Evolutionary conservation across 2,888 invertebrate genomes (phyloP).

Genomic region (Melinopterus prodromus): DNA sequence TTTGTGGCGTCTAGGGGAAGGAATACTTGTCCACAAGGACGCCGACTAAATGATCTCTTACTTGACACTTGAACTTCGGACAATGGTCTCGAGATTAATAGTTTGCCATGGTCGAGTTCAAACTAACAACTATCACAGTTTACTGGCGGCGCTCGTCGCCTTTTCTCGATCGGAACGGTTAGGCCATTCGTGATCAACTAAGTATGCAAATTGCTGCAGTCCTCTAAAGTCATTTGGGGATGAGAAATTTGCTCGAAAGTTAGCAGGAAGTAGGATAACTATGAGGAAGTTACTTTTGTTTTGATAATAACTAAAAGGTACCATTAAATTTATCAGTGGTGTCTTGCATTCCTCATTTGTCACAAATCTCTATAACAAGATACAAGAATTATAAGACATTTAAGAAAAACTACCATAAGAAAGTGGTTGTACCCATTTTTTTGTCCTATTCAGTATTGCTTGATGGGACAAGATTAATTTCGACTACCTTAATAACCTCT

Average conservation of each 20-base stretch:
- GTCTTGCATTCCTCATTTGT: too few species aligned
- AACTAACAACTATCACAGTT: background rate
- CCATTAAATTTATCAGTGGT: too few species aligned
- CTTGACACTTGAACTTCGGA: constrained; percentile 47
- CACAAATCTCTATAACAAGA: too few species aligned
- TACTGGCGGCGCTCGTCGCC: background rate
- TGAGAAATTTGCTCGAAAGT: too few species aligned
- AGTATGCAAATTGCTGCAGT: background rate
- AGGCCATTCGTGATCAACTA: background rate
- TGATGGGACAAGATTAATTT: background rate
- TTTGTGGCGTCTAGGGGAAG: constrained; percentile 29
- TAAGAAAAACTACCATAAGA: too few species aligned
- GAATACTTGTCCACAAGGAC: background rate
- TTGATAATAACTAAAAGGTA: too few species aligned
- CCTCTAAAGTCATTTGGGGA: too few species aligned
- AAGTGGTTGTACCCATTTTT: too few species aligned
- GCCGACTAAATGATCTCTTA: constrained; percentile 36
- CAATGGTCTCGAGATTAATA: constrained; percentile 47
- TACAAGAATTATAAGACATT: too few species aligned
- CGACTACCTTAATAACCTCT: background rate
- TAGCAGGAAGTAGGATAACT: too few species aligned
- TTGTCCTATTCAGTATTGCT: background rate
- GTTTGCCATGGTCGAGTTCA: constrained; percentile 27
- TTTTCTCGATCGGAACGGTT: background rate
- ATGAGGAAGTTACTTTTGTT: too few species aligned